Conservation (phyloP, 2,888 invertebrate species). For the Pomacea canaliculata region DNA sequence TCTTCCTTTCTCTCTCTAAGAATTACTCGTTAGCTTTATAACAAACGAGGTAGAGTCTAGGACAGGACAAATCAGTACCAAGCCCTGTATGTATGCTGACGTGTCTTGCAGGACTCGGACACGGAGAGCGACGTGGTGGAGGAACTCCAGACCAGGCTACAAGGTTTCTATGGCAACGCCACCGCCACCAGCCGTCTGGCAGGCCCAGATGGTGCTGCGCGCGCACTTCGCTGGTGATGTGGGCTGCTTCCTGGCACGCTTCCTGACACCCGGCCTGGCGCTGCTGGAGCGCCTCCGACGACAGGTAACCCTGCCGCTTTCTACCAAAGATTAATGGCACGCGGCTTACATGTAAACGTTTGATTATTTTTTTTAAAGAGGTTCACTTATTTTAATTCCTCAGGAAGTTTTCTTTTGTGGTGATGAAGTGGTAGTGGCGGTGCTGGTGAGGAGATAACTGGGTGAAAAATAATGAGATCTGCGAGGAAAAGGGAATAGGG, state of each 20-base stretch:
- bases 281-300: conserved; percentile 36
- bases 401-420: no score
- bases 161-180: conserved; percentile 38
- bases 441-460: no score
- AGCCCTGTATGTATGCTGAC: neutral
- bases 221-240: conserved; percentile 37
- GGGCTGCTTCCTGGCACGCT: conserved; percentile 38
- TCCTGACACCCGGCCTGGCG: conserved; percentile 40
- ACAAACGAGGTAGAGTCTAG: no score
- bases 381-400: no score
- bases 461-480: no score
- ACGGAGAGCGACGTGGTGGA: conserved; percentile 26
- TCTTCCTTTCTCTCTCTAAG: neutral
- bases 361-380: no score
- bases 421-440: no score
- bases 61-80: no score
- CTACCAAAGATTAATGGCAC: neutral
- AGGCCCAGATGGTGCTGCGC: conserved; percentile 35
- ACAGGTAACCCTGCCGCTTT: conserved; percentile 6
- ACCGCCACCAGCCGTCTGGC: conserved; percentile 31
- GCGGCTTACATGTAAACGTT: no score
- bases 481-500: no score
- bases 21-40: neutral
- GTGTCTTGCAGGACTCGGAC: conserved; percentile 25
- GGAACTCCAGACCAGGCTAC: conserved; percentile 29